Percentiles rank a stretch among this genome's conserved stretches.
Evolutionary conservation across 2,888 invertebrate genomes (phyloP).

Genomic region (Ormyrus nitidulus): DNA sequence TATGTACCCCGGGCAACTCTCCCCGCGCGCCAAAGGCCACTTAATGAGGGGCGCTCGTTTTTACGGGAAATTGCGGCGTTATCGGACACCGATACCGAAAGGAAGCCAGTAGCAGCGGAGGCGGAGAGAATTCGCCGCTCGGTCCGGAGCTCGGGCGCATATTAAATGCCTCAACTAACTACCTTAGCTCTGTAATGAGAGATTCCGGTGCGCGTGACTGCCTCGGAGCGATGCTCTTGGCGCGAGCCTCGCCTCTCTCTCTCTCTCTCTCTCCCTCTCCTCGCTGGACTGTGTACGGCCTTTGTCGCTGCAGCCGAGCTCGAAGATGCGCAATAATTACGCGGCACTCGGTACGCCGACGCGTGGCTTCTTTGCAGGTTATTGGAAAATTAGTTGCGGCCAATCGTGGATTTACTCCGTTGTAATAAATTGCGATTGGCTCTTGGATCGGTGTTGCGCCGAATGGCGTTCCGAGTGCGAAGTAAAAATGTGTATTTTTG

Average conservation of each 20-base stretch:
- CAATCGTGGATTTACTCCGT: neutral
- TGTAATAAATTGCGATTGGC: too few relatives aligned
- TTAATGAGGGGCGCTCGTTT: too few relatives aligned
- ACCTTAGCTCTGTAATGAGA: slow-evolving; percentile 69
- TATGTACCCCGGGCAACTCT: neutral
- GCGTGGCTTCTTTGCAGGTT: neutral
- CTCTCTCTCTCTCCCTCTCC: too few relatives aligned
- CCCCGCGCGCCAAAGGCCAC: neutral
- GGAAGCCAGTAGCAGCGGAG: neutral
- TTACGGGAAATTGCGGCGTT: neutral
- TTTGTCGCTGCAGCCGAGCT: too few relatives aligned
- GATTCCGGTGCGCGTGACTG: slow-evolving; percentile 73
- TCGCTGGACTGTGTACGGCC: too few relatives aligned
- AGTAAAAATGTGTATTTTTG: neutral
- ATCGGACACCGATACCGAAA: slow-evolving; percentile 24
- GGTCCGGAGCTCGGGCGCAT: slow-evolving; percentile 46
- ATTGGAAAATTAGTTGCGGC: neutral
- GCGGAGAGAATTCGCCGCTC: neutral
- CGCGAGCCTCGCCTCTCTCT: neutral
- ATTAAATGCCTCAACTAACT: slow-evolving; percentile 73
- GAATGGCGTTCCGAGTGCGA: too few relatives aligned
- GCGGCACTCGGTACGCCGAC: too few relatives aligned
- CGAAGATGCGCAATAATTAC: too few relatives aligned
- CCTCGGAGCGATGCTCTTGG: slow-evolving; percentile 57
- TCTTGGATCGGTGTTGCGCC: too few relatives aligned